Conservation (phyloP, 2,113 vertebrate genomes). For the Hylia prasina region DNA sequence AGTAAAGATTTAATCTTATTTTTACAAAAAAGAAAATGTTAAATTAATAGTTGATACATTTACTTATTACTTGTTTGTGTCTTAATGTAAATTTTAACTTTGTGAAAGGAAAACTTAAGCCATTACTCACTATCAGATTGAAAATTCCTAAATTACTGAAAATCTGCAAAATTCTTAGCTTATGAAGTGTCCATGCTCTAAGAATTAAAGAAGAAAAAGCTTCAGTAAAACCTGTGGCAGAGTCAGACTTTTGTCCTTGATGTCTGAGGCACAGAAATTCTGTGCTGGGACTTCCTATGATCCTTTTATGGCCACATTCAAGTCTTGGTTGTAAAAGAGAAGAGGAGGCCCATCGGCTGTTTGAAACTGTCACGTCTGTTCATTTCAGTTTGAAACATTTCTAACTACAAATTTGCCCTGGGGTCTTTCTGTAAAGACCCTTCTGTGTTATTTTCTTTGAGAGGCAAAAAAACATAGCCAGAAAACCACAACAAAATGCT, state of each 20-base stretch:
- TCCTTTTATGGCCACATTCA: neutral
- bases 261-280: neutral
- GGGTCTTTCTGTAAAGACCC: neutral
- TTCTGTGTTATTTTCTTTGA: neutral
- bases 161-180: neutral
- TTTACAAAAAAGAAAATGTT: neutral
- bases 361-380: neutral
- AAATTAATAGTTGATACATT: neutral
- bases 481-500: neutral
- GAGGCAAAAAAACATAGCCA: neutral
- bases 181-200: neutral
- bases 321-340: neutral
- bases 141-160: neutral
- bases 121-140: neutral
- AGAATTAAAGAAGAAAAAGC: neutral
- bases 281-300: neutral
- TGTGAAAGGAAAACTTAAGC: neutral
- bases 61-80: neutral
- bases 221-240: neutral
- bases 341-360: neutral
- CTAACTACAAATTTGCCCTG: neutral
- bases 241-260: neutral
- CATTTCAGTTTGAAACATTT: neutral
- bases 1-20: neutral
- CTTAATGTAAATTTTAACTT: neutral